Evolutionary conservation across 2,113 vertebrate species (phyloP), one percentile per base, ranked within the genome.

Genomic region (Vidua macroura): DNA sequence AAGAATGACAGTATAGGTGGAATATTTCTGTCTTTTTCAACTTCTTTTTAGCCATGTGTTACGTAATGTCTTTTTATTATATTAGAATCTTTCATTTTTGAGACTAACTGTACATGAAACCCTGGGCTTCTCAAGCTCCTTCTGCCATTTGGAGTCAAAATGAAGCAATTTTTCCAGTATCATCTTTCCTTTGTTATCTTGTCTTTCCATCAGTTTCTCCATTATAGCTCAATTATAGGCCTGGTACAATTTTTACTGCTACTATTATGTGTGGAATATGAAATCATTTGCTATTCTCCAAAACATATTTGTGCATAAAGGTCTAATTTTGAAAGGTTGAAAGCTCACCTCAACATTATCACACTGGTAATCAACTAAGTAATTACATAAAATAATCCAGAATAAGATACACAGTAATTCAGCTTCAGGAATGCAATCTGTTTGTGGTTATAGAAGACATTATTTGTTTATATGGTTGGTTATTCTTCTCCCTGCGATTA

Each of bases 91-190:
- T 92, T 78, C 73, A 72, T 87, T 89, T 96, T 83, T 86, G 86
- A 92, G 94, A 80, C 75, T 94, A 95, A 67, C 82, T 76, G 67
- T 76, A 68, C 55, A 72, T 95, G 91, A 96, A 96, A 95, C 75
- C 41, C 75, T 88, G 56, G 74, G 81, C 59, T 95, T 89, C 95
- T 92, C 83, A 76, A 90, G 88, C 51, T 94, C 82, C 69, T 74
- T 88, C 58, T 95, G 66, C 82, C 77, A 82, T 96, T 96, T 95
- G 69, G 92, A 93, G 94, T 92, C 80, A 94, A 97, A 97, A 92
- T 5, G 31, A 95, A 97, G 84, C 95, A 96, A 97, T 97, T 96
- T 96, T 97, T 94, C n/a, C 73, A 96, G 95, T 83, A 95, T 78
- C 43, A 79, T 95, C 96, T 97, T 81, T 92, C 79, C 64, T 96